Conservation (phyloP, 2,888 invertebrate genomes). For the Adelphocoris suturalis region DNA sequence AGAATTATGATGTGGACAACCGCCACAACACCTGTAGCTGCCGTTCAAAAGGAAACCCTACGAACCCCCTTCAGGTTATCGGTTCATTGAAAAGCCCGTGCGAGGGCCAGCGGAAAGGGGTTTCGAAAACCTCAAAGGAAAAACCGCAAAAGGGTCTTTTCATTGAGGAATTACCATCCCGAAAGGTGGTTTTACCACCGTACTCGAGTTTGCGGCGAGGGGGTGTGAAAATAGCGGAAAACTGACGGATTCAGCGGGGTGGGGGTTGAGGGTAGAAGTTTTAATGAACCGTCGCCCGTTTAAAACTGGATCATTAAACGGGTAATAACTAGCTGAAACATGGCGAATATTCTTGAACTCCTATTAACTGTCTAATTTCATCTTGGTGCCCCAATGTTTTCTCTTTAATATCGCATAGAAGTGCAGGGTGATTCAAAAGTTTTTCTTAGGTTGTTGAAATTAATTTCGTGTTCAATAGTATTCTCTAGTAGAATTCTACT, state of each 20-base stretch:
- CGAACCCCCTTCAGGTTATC: not conserved
- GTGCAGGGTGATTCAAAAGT: too few relatives aligned
- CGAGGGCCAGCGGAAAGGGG: not conserved
- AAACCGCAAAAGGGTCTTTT: not conserved
- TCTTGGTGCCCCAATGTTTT: too few relatives aligned
- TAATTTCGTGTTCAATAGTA: too few relatives aligned
- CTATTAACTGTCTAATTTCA: too few relatives aligned
- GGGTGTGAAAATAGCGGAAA: not conserved
- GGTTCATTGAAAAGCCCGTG: not conserved
- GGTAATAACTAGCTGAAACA: not conserved
- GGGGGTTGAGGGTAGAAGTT: not conserved
- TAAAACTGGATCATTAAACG: slow-evolving; percentile 6
- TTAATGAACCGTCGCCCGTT: not conserved
- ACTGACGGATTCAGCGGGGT: not conserved
- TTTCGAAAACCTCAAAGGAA: slow-evolving; percentile 2
- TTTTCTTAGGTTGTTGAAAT: too few relatives aligned
- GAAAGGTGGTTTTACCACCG: not conserved
- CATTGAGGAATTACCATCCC: not conserved
- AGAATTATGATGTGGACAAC: not conserved
- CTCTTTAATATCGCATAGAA: too few relatives aligned
- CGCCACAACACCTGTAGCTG: not conserved
- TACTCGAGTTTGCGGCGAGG: not conserved
- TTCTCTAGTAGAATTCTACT: too few relatives aligned
- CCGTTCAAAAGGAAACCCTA: not conserved
- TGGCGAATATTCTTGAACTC: not conserved